phyloP scores from a whole-genome alignment of 2,888 invertebrate genomes.

The Cryptocheilus praepositus region DNA sequence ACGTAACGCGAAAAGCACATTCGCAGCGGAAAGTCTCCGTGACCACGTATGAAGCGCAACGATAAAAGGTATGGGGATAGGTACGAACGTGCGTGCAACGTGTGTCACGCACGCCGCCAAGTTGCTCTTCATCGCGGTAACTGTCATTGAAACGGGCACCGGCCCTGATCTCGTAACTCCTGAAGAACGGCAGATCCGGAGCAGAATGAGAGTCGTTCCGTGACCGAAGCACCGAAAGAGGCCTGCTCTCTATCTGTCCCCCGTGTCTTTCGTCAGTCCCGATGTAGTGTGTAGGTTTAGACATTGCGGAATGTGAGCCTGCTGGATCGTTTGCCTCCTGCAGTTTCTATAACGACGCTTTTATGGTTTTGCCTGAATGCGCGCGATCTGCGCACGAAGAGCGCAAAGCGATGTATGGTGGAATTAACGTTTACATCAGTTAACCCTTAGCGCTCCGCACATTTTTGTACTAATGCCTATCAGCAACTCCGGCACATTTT shows the following conservation, averaged over 20 bases:
- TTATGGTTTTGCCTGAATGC: slow-evolving; percentile 33
- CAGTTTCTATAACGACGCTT: slow-evolving; percentile 45
- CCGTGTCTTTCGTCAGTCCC: slow-evolving; percentile 12
- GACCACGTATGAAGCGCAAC: no score
- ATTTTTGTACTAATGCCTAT: no score
- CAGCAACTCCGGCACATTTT: no score
- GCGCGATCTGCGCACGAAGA: slow-evolving; percentile 1
- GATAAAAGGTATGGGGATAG: slow-evolving; percentile 17
- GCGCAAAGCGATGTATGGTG: no score
- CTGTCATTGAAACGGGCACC: slow-evolving; percentile 2
- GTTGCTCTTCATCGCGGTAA: slow-evolving; percentile 3
- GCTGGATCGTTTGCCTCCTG: slow-evolving; percentile 26
- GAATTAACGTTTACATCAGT: no score
- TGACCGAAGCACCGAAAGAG: neutral
- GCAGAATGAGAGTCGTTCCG: neutral
- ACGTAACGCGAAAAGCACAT: slow-evolving; percentile 11
- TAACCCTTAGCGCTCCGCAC: no score
- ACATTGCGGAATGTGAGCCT: slow-evolving; percentile 7
- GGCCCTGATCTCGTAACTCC: slow-evolving; percentile 26
- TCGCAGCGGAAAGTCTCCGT: neutral
- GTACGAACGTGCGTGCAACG: neutral
- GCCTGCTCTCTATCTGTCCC: slow-evolving; percentile 9
- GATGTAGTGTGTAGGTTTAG: neutral
- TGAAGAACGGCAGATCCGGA: slow-evolving; percentile 19
- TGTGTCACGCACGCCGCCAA: neutral